Evolutionary conservation across 2,888 invertebrate genomes (phyloP), one percentile per base, ranked within the genome.

Genomic region (Dasypolia templi): DNA sequence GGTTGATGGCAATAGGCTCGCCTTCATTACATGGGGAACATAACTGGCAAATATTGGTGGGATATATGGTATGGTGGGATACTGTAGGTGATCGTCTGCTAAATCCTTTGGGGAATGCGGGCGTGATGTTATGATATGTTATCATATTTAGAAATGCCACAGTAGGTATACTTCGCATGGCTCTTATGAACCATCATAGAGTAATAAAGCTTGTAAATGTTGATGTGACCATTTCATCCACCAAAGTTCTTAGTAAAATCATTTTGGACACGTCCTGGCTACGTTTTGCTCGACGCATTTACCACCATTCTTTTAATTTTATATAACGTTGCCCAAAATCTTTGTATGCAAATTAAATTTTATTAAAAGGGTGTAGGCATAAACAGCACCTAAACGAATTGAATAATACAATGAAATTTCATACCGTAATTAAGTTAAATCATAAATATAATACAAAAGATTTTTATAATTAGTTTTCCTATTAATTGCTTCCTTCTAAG

Each of bases 311-410:
- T 83, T 78, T 68, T 22, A 42, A 42, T 59, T 62, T 68, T 58
- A 65, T 46, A 2, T 12, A 67, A 70, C 63, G 35, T 55, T 59
- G 19, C 61, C 19, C 35, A 51, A 9, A 49, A 70, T 74, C 66
- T 84, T 86, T 84, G 86, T 84, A 84, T 84, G 84, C 65, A 67
- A 86, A 84, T 79, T 65, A 51, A 59, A 63, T 53, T 35, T n/a
- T 62, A 29, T 26, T 35, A 26, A 51, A 79, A 58, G 32, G 51
- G 7, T 51, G 9, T 9, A 26, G 44, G 42, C 14, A 49, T n/a
- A 7, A 14, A 42, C 22, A 62, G 19, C 35, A 53, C 19, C 53
- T 53, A 63, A 79, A 46, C 2, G 59, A 59, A 72, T 59, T 83
- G 22, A 67, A 79, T 79, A 29, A 44, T 62, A 79, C 66, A 62